Base-by-base conservation (phyloP, 2,888 invertebrate species). In the Prosapia bicincta region DNA sequence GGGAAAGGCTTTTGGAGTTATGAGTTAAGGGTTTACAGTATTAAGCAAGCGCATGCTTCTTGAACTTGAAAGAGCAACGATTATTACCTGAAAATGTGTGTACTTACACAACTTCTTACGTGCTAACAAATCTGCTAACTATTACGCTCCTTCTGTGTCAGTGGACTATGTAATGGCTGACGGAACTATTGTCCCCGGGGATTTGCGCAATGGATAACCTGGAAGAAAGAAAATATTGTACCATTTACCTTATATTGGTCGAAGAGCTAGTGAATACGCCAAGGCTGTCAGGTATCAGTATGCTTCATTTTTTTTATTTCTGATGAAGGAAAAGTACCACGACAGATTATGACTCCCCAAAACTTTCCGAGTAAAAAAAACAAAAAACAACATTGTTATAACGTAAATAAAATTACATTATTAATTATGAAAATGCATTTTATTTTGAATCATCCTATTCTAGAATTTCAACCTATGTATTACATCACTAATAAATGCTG, bases 1-100 rank as follows among this genome's bases (percentile, higher is more conserved):
- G 66, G 82, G 83, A 78, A 79, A 80, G 75, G 77, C 71, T 10
- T 79, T 80, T 72, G 79, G 80, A n/a, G 79, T 79, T 38, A 24
- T 74, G 25, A 71, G 78, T 15, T 43, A 77, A 23, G 76, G 78
- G 23, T 80, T 81, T 75, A 30, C 80, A 75, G 77, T 80, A 38
- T 74, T 81, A 25, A 26, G 80, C 76, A 81, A 79, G 76, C 80
- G 78, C 26, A 77, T 73, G 43, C 69, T 73, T 69, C 26, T 76
- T 43, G 43, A 69, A 5, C 69, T 69, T 70, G 76, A 76, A 26
- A 81, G 79, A 77, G 80, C 75, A 13, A 38, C 73, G 26, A 66
- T 72, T 38, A 78, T 81, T 72, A 77, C 73, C 24, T 54, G 67
- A 68, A 66, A 25, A 23, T 72, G 72, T 65, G 25, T 38, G 25